Evolutionary conservation across 2,113 vertebrate species (phyloP).

Genomic region (Salvelinus fontinalis): DNA sequence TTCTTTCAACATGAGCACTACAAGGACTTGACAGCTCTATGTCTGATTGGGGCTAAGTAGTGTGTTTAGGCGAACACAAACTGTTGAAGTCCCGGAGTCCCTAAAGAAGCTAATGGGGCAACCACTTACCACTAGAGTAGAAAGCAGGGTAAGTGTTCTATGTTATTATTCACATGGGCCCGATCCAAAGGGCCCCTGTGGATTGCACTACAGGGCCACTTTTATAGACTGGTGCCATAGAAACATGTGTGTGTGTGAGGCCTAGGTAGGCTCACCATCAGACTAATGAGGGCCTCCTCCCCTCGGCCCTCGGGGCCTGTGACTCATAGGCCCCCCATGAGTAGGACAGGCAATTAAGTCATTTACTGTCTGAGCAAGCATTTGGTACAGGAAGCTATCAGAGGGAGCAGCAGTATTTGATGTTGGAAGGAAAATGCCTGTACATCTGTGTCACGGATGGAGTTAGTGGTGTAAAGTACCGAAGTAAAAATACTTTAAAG

Average conservation of each 20-base stretch:
- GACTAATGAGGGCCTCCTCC: conserved; percentile 18
- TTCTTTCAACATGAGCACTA: not conserved
- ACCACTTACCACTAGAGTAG: too few species aligned
- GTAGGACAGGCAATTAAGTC: conserved; percentile 13
- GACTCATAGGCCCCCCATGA: conserved; percentile 49
- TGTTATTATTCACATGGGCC: conserved; percentile 3
- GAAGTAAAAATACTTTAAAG: too few species aligned
- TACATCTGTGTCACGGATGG: conserved; percentile 27
- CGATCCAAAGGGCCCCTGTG: not conserved
- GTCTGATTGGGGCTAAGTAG: not conserved
- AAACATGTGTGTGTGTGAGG: not conserved
- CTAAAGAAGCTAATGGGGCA: not conserved
- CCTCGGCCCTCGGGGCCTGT: conserved; percentile 2
- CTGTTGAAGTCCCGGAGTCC: not conserved
- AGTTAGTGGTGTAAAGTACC: not conserved
- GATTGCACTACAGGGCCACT: not conserved
- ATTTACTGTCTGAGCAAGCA: conserved; percentile 38
- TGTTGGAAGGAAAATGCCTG: conserved; percentile 42
- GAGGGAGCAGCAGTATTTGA: not conserved
- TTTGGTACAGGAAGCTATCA: conserved; percentile 52
- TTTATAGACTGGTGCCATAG: conserved; percentile 2
- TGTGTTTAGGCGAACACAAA: not conserved
- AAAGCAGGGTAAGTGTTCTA: not conserved
- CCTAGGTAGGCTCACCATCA: conserved; percentile 24
- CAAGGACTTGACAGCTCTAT: not conserved